Base-by-base conservation (phyloP, 1,140 invertebrate genomes). In the Drosophila prosaltans region DNA sequence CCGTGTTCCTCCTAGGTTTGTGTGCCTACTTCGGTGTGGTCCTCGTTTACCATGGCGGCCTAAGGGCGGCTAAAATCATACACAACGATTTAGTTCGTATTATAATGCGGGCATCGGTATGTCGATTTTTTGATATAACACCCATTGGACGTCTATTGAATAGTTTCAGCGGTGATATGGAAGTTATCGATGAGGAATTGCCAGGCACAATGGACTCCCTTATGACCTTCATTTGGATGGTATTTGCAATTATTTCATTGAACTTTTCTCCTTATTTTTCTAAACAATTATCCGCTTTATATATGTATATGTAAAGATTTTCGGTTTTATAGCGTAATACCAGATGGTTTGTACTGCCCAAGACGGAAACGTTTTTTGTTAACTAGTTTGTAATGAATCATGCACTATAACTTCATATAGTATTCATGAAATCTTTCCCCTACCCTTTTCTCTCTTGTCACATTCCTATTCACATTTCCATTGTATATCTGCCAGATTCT, bases 141-240 rank as follows among this genome's bases (percentile, higher is more conserved):
- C 97, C 97, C 55, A 91, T 96, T 69, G 97, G 97, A 84, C 94
- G 97, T 88, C 95, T 97, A 84, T 93, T 98, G 80, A 97, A 97
- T 93, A 94, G 96, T 82, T 97, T 98, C 93, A 95, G 95, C 92
- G 97, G 96, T 93, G 97, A 97, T 93, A 94, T 97, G 75, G 96
- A 97, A 92, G 94, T 94, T 76, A 93, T 97, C 89, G 96, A 97
- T 93, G 95, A 95, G 89, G 95, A 95, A 89, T 93, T 97, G 90
- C 95, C 96, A 57, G 94, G 94, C 93, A 95, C 94, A 74, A 91
- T 97, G 81, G 93, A 95, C 92, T 95, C 94, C 74, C 96, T 94
- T 95, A 94, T 95, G 81, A 94, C 94, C 76, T 95, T 95, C 93
- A 94, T 96, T 82, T 95, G 94, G 94, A 93, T 94, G 95, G 95